Percentiles rank a stretch among this genome's conserved stretches.
Evolutionary conservation across 2,113 vertebrate genomes (phyloP).

Genomic region (Plectropomus leopardus): DNA sequence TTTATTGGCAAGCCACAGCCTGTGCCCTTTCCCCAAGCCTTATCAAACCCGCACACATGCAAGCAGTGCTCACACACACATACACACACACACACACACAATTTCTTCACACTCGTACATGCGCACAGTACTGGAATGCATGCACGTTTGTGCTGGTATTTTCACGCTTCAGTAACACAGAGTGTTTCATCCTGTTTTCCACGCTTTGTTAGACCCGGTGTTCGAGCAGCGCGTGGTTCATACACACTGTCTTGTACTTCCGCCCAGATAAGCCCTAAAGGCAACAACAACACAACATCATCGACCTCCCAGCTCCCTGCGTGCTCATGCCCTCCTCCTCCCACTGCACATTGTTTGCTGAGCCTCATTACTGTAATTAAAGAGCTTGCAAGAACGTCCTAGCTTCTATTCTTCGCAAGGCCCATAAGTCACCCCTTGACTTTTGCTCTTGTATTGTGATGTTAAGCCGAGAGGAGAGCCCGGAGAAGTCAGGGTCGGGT

Average conservation of each 20-base stretch:
- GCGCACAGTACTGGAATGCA: neutral
- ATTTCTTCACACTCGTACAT: neutral
- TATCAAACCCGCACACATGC: constrained; percentile 43
- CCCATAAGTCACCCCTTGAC: constrained; percentile 35
- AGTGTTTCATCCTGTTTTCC: constrained; percentile 43
- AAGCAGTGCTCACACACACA: neutral
- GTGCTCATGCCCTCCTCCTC: constrained; percentile 11
- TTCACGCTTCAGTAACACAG: constrained; percentile 27
- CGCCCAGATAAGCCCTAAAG: constrained; percentile 33
- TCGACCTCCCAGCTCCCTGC: constrained; percentile 25
- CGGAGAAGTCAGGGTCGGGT: constrained; percentile 26
- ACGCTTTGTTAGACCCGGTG: constrained; percentile 30
- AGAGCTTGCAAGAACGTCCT: constrained; percentile 27
- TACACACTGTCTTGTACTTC: constrained; percentile 36
- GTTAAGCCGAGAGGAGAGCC: constrained; percentile 24
- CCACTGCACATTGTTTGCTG: constrained; percentile 37
- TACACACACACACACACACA: neutral
- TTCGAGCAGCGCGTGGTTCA: constrained; percentile 31
- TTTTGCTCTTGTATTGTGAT: constrained; percentile 29
- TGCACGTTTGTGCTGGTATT: constrained; percentile 8
- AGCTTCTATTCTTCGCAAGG: constrained; percentile 27
- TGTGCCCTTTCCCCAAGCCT: constrained; percentile 52
- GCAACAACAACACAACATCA: constrained; percentile 40
- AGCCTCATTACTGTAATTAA: constrained; percentile 65
- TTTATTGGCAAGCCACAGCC: constrained; percentile 22